These are phyloP conservation scores for Bursaphelenchus okinawaensis DNA, from an alignment of 2,888 invertebrate genomes.

Conservation along the genomic window DNA sequence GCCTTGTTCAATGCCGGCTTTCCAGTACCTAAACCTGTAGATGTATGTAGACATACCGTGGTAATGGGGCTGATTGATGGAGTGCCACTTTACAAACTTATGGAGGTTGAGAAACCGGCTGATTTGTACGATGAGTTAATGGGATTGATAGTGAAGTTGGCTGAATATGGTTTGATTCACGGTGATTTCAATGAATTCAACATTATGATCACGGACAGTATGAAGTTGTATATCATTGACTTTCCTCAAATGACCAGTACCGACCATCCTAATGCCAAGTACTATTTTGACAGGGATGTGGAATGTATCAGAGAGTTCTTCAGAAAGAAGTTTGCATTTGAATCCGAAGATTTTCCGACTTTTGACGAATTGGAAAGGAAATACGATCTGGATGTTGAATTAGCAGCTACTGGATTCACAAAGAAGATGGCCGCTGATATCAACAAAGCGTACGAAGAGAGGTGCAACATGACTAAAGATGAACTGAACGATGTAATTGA, in stretches of 20 bases:
- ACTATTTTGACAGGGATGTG: slow-evolving; percentile 91
- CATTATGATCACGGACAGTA: slow-evolving; percentile 70
- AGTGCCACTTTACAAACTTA: slow-evolving; percentile 58
- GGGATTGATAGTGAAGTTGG: slow-evolving; percentile 82
- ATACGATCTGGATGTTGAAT: slow-evolving; percentile 78
- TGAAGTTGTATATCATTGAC: slow-evolving; percentile 82
- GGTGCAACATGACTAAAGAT: slow-evolving; percentile 25
- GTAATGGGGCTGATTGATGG: slow-evolving; percentile 83
- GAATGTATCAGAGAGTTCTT: slow-evolving; percentile 80
- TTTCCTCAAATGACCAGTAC: slow-evolving; percentile 99
- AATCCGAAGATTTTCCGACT: slow-evolving; percentile 66
- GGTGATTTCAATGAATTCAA: slow-evolving; percentile 99
- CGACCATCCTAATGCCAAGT: slow-evolving; percentile 79
- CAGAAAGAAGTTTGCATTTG: slow-evolving; percentile 78
- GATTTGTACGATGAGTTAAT: slow-evolving; percentile 84
- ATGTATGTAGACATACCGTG: slow-evolving; percentile 86
- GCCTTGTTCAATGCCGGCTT: slow-evolving; percentile 82
- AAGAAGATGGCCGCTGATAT: slow-evolving; percentile 63
- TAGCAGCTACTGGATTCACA: slow-evolving; percentile 82
- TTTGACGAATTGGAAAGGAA: slow-evolving; percentile 63
- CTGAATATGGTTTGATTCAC: slow-evolving; percentile 91
- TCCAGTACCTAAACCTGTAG: slow-evolving; percentile 88
- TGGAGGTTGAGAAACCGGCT: slow-evolving; percentile 37
- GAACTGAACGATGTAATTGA: slow-evolving; percentile 20
- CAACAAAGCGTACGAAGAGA: slow-evolving; percentile 38